Conservation (phyloP, 1,140 invertebrate species). For the Epicauta chinensis region DNA sequence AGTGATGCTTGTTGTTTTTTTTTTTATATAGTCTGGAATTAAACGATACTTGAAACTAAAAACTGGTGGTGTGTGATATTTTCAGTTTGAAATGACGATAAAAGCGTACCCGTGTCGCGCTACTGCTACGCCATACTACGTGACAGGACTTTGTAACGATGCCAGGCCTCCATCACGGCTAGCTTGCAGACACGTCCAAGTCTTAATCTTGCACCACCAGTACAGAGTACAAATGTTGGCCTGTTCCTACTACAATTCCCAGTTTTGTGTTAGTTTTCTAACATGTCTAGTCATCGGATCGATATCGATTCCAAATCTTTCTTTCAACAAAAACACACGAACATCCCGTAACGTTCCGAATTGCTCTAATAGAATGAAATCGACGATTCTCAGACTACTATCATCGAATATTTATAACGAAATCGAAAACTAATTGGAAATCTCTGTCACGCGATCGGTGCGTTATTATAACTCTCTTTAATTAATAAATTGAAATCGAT, state of each 20-base stretch:
- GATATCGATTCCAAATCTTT: constrained; percentile 23
- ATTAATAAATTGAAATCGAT: too few species aligned
- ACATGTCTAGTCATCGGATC: constrained; percentile 19
- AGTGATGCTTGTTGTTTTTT: too few species aligned
- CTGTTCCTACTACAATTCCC: constrained; percentile 5
- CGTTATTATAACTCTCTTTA: too few species aligned
- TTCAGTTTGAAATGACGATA: constrained; percentile 38
- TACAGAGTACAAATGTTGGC: constrained; percentile 31
- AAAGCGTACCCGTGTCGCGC: constrained; percentile 39
- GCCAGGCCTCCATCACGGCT: constrained; percentile 28
- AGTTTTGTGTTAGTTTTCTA: neutral
- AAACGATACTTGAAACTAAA: constrained; percentile 29
- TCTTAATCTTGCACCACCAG: constrained; percentile 37
- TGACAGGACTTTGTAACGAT: constrained; percentile 33
- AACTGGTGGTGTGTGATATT: constrained; percentile 35
- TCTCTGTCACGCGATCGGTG: too few species aligned
- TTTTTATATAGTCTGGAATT: constrained; percentile 21
- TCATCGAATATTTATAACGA: too few species aligned
- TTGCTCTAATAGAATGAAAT: too few species aligned
- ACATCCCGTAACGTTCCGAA: constrained; percentile 4
- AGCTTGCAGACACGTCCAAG: constrained; percentile 35
- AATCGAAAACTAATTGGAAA: too few species aligned
- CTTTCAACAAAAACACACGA: constrained; percentile 1
- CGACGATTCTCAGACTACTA: too few species aligned
- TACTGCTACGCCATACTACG: constrained; percentile 31